Percentiles rank a stretch among this genome's conserved stretches.
These are phyloP conservation scores for Sparidentex hasta DNA, from an alignment of 2,797 vertebrate genomes.

Conservation along the genomic window DNA sequence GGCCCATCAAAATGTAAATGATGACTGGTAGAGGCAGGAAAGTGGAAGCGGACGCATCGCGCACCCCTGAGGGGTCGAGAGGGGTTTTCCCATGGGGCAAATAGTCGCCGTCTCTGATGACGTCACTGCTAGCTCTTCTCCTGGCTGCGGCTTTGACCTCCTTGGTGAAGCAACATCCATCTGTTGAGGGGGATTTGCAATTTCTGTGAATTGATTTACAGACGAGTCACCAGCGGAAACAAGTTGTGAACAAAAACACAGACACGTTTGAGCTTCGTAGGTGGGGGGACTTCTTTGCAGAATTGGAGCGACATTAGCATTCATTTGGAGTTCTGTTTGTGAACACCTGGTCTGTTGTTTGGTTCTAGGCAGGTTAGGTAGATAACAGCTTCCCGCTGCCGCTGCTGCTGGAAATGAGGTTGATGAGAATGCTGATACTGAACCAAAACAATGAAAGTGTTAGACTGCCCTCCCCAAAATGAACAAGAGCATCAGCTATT, in stretches of 20 bases:
- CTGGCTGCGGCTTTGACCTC: background rate
- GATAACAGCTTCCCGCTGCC: background rate
- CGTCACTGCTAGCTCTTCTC: constrained; percentile 8
- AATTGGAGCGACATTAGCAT: background rate
- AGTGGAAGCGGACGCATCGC: constrained; percentile 20
- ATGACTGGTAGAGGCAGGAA: constrained; percentile 41
- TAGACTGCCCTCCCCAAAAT: too few species aligned
- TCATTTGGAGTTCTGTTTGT: background rate
- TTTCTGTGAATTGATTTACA: background rate
- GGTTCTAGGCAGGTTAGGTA: background rate
- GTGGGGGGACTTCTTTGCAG: too few species aligned
- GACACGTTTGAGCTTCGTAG: too few species aligned
- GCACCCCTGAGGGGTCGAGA: constrained; percentile 12
- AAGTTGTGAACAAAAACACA: too few species aligned
- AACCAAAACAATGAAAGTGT: too few species aligned
- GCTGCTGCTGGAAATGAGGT: background rate
- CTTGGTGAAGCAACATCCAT: background rate
- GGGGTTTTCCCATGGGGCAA: constrained; percentile 21
- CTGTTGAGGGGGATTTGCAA: background rate
- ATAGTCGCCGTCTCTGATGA: constrained; percentile 16
- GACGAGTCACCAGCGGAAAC: background rate
- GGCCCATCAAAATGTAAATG: constrained; percentile 76
- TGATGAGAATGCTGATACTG: background rate
- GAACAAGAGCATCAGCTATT: too few species aligned
- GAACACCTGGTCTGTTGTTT: too few species aligned